Base-by-base conservation (phyloP, 2,888 invertebrate genomes). In the Luperina testacea region DNA sequence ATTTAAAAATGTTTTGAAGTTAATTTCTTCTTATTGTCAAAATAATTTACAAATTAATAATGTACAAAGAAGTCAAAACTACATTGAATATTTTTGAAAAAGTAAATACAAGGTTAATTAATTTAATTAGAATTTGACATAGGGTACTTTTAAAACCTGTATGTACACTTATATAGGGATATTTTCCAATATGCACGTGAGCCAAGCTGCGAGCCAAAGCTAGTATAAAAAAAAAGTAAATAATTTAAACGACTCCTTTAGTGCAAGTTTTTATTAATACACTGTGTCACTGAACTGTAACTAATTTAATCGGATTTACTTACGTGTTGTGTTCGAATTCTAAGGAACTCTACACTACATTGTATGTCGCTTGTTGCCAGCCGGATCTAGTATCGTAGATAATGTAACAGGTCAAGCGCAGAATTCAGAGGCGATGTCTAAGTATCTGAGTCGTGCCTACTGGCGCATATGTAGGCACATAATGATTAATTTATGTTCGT, bases 351-450 rank as follows among this genome's bases (percentile, higher is more conserved):
- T 78, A 89, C 89, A 79, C 80, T 65, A 90, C 87, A 90, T 87
- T 90, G 89, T 88, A 88, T 61, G 63, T 78, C 83, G 77, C 76
- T 87, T 79, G 94, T 95, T 92, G 90, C 92, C 90, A 93, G 89
- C 93, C 95, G 95, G 94, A 94, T 90, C 89, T 87, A 90, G 84
- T 76, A 85, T 68, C 59, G 73, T 72, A 76, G 92, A 93, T 92
- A 92, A 85, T 80, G 86, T 87, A 87, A 87, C 90, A 92, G 94
- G 93, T 93, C 94, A 94, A 88, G 86, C 88, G 72, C 78, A 77
- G 80, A 82, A 88, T 86, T 86, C 89, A 90, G 91, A 91, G 90
- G 78, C 84, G 88, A 88, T 87, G 32, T 74, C 71, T 83, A 32
- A 32, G 32, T 32, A 88, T 88, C 81, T 27, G n/a, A 61, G 70